Percentiles rank a stretch among this genome's conserved stretches.
Conservation (phyloP, 2,888 invertebrate genomes). For the Catocala sponsa region DNA sequence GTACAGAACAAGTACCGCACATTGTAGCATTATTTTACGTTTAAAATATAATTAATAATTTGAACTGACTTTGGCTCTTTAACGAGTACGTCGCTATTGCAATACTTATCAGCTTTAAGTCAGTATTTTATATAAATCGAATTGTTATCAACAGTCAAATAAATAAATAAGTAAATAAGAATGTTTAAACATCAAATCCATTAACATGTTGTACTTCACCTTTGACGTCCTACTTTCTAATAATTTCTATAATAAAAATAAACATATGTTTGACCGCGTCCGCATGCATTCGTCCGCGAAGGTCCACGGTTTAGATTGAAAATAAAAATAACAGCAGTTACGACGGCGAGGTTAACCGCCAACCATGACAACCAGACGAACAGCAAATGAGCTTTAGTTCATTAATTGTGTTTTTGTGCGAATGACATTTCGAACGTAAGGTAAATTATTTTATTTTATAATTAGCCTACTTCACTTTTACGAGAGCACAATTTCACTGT, state of each 20-base stretch:
- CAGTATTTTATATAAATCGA: too few relatives aligned
- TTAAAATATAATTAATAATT: too few relatives aligned
- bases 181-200: background rate
- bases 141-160: too few relatives aligned
- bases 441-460: constrained; percentile 29
- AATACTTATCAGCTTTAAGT: too few relatives aligned
- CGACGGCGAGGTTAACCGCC: constrained; percentile 61
- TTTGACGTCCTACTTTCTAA: constrained; percentile 50
- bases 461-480: background rate
- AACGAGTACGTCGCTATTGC: too few relatives aligned
- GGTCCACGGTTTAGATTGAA: constrained; percentile 57
- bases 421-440: constrained; percentile 30
- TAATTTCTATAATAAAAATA: constrained; percentile 59
- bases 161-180: too few relatives aligned
- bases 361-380: constrained; percentile 57
- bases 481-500: background rate
- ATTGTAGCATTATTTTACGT: too few relatives aligned
- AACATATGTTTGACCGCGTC: constrained; percentile 55
- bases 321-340: constrained; percentile 55
- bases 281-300: constrained; percentile 57
- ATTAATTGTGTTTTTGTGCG: constrained; percentile 30
- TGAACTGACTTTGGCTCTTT: too few relatives aligned
- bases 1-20: too few relatives aligned
- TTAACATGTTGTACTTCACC: constrained; percentile 45
- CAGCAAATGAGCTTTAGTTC: constrained; percentile 45